Evolutionary conservation across 2,888 invertebrate species (phyloP), one percentile per base, ranked within the genome.

Genomic region (Erannis defoliaria): DNA sequence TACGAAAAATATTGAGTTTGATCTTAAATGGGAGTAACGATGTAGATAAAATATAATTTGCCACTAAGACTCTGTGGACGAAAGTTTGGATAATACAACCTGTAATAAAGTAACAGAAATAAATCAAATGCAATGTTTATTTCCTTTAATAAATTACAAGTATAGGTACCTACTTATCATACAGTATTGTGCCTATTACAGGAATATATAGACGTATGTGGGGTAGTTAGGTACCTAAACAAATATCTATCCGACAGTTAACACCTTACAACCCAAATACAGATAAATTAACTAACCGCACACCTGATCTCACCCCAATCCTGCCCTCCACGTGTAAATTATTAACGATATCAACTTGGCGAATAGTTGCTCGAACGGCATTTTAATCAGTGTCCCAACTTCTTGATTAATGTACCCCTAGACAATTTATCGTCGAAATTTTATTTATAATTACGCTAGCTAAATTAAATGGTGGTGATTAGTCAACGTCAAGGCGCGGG

Each of bases 311-410:
- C 79, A 75, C 82, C 83, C 81, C 69, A 69, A 74, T 75, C 78
- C 76, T 75, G 80, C 76, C 82, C 80, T 78, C 83, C 75, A 80
- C 87, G 80, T 85, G 83, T 92, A 86, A 90, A 92, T 92, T 90
- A 93, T 93, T 88, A 90, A 93, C 92, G 86, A 87, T 89, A 90
- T 90, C 87, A 90, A 89, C 87, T 88, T 84, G 77, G 82, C 85
- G 78, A 93, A 93, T 93, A 93, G 93, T 93, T 93, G 77, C 84
- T 78, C 81, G 87, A 91, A 93, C 91, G 88, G 90, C 86, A 89
- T 93, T 93, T 93, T 93, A 93, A 93, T 93, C 93, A 93, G 93
- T 91, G 93, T 93, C 93, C 86, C 88, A 93, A 93, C 90, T 93
- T 93, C 92, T 93, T 93, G 93, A 93, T 93, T 93, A 93, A 93